These are phyloP conservation scores for Neocloeon triangulifer DNA, from an alignment of 1,140 invertebrate genomes.

Conservation along the genomic window DNA sequence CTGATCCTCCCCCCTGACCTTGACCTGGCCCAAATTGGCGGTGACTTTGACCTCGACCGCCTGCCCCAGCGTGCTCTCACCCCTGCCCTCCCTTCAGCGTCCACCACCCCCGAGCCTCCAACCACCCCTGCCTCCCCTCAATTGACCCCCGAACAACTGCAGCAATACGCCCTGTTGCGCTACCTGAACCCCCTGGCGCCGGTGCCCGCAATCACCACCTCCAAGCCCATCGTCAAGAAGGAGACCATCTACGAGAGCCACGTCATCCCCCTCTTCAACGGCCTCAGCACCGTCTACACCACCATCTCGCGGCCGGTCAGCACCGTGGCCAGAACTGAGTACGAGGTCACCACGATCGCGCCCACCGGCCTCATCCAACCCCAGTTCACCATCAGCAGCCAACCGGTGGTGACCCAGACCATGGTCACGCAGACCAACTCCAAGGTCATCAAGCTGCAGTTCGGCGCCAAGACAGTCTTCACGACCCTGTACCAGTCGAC, in stretches of 20 bases:
- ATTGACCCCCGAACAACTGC: slow-evolving; percentile 43
- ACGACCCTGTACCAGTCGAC: slow-evolving; percentile 68
- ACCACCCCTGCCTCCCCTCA: slow-evolving; percentile 16
- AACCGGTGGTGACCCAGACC: slow-evolving; percentile 54
- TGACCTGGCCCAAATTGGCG: slow-evolving; percentile 38
- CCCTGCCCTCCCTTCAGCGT: slow-evolving; percentile 20
- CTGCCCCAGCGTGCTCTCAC: slow-evolving; percentile 37
- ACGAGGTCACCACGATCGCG: slow-evolving; percentile 45
- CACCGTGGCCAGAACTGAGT: slow-evolving; percentile 41
- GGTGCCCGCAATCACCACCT: slow-evolving; percentile 47
- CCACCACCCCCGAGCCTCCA: slow-evolving; percentile 13
- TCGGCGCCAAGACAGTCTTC: slow-evolving; percentile 68
- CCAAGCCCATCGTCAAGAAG: slow-evolving; percentile 39
- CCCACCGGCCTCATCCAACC: slow-evolving; percentile 25
- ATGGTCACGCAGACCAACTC: slow-evolving; percentile 57
- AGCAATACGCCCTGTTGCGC: slow-evolving; percentile 44
- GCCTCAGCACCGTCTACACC: slow-evolving; percentile 43
- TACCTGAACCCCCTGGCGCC: slow-evolving; percentile 39
- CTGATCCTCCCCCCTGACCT: slow-evolving; percentile 29
- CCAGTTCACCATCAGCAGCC: slow-evolving; percentile 56
- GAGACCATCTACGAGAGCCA: slow-evolving; percentile 63
- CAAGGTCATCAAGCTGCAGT: slow-evolving; percentile 61
- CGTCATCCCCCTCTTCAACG: slow-evolving; percentile 50
- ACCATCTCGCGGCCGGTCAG: slow-evolving; percentile 51
- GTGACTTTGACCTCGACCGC: slow-evolving; percentile 38